Conservation (phyloP, 92 coral and sea anemone species). For the Phenganax stokvisi region DNA sequence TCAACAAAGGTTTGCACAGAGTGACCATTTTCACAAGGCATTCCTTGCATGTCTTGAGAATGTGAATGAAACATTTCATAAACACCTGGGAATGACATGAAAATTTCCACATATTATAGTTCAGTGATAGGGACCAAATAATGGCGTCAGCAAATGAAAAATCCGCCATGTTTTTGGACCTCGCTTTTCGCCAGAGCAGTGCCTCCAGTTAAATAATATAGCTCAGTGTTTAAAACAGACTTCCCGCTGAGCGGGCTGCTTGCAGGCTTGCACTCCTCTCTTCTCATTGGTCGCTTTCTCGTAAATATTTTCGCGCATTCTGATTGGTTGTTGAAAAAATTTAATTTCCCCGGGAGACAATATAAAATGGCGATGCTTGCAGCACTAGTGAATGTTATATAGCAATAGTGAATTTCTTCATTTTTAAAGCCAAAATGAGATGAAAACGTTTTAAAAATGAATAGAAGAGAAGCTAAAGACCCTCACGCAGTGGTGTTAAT, state of each 20-base stretch:
- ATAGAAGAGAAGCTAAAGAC: constrained; percentile 67
- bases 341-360: constrained; percentile 10
- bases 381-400: not conserved
- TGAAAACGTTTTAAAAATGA: constrained; percentile 48
- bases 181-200: no score
- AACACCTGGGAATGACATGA: no score
- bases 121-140: no score
- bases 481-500: constrained; percentile 75
- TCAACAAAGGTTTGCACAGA: no score
- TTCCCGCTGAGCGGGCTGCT: constrained; percentile 15
- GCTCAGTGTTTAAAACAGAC: not conserved
- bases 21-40: no score
- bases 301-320: not conserved
- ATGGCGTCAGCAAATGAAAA: no score
- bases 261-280: not conserved
- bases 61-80: not conserved
- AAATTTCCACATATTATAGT: no score
- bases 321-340: constrained; percentile 32
- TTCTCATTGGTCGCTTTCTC: not conserved
- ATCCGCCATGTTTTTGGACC: no score
- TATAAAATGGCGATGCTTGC: constrained; percentile 9
- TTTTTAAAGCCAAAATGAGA: not conserved
- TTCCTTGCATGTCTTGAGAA: no score
- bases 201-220: not conserved
- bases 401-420: not conserved